These are phyloP conservation scores for Progne subis DNA, from an alignment of 2,113 vertebrate genomes.

Conservation along the genomic window DNA sequence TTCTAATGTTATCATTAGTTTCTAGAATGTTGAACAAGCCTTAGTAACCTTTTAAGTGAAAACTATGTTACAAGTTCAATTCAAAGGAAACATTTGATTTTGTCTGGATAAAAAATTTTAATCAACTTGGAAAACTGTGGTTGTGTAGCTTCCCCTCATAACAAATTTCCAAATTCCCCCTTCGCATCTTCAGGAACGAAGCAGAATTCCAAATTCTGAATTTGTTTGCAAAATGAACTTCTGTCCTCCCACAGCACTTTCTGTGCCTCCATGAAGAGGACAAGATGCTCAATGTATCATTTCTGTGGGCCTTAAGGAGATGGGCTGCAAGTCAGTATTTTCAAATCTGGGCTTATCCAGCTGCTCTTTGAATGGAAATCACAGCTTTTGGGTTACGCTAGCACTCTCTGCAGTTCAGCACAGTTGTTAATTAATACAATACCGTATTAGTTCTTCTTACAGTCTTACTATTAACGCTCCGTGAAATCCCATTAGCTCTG, in stretches of 20 bases:
- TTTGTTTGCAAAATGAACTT: neutral
- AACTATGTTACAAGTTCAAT: neutral
- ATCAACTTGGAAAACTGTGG: neutral
- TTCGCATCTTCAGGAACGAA: neutral
- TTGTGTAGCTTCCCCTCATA: neutral
- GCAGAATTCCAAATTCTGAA: neutral
- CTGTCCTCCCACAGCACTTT: neutral
- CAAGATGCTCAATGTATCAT: neutral
- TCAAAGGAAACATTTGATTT: neutral
- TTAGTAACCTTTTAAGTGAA: neutral
- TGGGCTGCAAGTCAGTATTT: neutral
- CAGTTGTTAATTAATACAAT: conserved; percentile 66
- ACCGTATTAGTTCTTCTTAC: conserved; percentile 53
- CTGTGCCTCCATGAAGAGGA: neutral
- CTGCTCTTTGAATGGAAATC: conserved; percentile 32
- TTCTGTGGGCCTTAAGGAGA: neutral
- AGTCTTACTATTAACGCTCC: conserved; percentile 28
- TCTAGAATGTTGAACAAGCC: neutral
- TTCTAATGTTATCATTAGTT: neutral
- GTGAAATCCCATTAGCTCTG: conserved; percentile 61
- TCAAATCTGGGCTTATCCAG: conserved; percentile 28
- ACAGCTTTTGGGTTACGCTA: conserved; percentile 20
- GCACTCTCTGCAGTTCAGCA: conserved; percentile 29
- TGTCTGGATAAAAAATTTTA: neutral
- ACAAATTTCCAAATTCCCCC: neutral